Base-by-base conservation (phyloP, 2,888 invertebrate species). In the Eretmocerus hayati region DNA sequence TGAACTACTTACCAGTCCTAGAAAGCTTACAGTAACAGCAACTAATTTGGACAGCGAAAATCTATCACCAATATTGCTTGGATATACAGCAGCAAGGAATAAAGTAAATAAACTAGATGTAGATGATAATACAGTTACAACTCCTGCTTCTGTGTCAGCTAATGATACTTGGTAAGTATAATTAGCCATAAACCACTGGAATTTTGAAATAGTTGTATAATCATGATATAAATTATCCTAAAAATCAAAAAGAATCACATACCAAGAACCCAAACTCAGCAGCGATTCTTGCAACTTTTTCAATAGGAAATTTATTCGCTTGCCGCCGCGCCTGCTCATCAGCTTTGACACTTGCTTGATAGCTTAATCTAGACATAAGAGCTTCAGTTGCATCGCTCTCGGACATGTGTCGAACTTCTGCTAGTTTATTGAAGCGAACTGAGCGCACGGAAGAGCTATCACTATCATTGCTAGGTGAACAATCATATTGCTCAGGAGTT, bases 111-210 rank as follows among this genome's bases (percentile, higher is more conserved):
- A 80, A 58, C 90, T 88, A 37, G 94, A 87, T 1, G 90, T 85
- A 22, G 93, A 90, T 54, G 90, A 90, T 62, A 95, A 76, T 44
- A 94, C 82, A 58, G 90, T 91, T 35, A 95, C 91, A 50, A 93
- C 81, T 46, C 89, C 87, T 13, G 91, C 81, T 64, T 89, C 84
- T 4, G 90, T 86, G 74, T 87, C 81, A 44, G 84, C 79, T 54
- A 95, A 74, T 42, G 94, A 90, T 64, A 91, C 77, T 71, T 95
- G 93, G 74, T 90, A 93, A 48, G 90, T 81, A 69, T 93, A 92
- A 75, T 93, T 94, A 48, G 92, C 92, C 63, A 87, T 73, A 74
- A 97, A 94, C 93, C 95, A 96, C 90, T 94, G 75, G 81, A 81
- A 60, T 56, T n/a, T n/a, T 59, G 49, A 47, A 46, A 44, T 51